Conservation (phyloP, 2,797 vertebrate genomes). For the Nothura maculosa region DNA sequence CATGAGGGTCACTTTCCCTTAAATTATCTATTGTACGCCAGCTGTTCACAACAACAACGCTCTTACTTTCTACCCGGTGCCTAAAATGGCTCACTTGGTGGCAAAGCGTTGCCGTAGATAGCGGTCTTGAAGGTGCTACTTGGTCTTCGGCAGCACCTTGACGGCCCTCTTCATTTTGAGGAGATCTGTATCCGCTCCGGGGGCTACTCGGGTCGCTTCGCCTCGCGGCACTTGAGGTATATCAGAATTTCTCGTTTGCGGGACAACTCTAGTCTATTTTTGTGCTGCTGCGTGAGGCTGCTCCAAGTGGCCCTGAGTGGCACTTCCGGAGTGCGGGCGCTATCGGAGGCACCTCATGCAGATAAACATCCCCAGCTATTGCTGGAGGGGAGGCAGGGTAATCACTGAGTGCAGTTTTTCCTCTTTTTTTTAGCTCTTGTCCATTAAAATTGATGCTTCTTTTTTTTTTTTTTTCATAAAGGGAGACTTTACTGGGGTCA, state of each 20-base stretch:
- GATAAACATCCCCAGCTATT: conserved; percentile 85
- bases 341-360: conserved; percentile 76
- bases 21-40: conserved; percentile 88
- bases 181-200: conserved; percentile 34
- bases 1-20: conserved; percentile 88
- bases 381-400: conserved; percentile 75
- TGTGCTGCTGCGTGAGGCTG: conserved; percentile 78
- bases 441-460: conserved; percentile 74
- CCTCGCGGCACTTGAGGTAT: conserved; percentile 74
- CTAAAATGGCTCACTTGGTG: conserved; percentile 75
- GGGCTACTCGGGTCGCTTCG: conserved; percentile 34
- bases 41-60: conserved; percentile 83
- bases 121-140: conserved; percentile 28
- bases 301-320: conserved; percentile 82
- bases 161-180: conserved; percentile 39
- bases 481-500: conserved; percentile 77
- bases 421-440: conserved; percentile 26
- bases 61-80: conserved; percentile 77
- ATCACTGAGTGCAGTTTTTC: conserved; percentile 70
- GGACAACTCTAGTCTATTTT: conserved; percentile 88
- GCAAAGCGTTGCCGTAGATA: conserved; percentile 39
- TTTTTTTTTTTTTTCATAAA: not conserved
- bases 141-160: conserved; percentile 70
- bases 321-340: conserved; percentile 81
- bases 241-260: conserved; percentile 83